Base-by-base conservation (phyloP, 1,140 invertebrate species). In the Drosophila nigrodunni region DNA sequence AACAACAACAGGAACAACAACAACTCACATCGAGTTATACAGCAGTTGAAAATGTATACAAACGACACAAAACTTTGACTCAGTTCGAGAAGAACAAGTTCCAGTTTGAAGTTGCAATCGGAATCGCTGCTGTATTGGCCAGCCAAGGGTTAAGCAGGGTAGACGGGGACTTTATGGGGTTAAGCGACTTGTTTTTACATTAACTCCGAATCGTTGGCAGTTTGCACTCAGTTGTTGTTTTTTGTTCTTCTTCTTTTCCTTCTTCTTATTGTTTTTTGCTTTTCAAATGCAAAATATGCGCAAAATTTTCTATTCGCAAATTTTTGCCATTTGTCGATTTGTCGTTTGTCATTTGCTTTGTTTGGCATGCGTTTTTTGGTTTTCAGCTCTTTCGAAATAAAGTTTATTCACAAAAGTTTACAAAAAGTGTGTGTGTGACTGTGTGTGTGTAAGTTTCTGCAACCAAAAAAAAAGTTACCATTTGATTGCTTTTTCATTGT, bases 401-500 rank as follows among this genome's bases (percentile, higher is more conserved):
- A 70, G 35, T 74, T 72, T 50, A 30, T 30, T 66, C 50, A n/a
- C 58, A 54, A 87, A 87, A 88, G 49, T 87, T 87, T 88, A 57
- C 72, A 72, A 77, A 77, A 82, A 69, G 35, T 62, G 52, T 54
- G 35, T 39, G 37, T 39, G 37, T 3, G 8, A 39, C 2, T 60
- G 59, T 71, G 66, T 68, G 72, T 69, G 68, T 44, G 49, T 46
- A 73, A 61, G 72, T 76, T 69, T 74, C 44, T 70, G 57, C 35
- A 58, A 62, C 13, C 66, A n/a, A 62, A 46, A 60, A 60, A 15
- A 47, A 70, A 80, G 59, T 69, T 71, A 72, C 25, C 69, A 83
- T 80, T 74, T 83, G 83, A 88, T 88, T 88, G 83, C 83, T 89
- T 88, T 89, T 88, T 89, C 83, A 89, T 88, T 88, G 85, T 88